phyloP scores from a whole-genome alignment of 2,888 invertebrate species.

The Apamea crenata region DNA sequence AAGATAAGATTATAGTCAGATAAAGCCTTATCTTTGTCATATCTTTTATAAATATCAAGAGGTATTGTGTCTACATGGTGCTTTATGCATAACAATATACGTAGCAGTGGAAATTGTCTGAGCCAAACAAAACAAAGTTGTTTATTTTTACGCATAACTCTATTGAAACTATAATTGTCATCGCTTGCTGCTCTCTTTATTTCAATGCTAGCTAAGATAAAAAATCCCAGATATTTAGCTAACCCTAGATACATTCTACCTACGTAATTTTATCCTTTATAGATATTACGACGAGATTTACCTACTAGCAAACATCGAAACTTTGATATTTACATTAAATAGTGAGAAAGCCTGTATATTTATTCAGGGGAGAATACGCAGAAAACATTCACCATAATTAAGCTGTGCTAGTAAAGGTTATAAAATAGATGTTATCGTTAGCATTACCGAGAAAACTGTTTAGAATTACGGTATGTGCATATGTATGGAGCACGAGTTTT shows the following conservation, averaged over 20 bases:
- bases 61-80: constrained; percentile 17
- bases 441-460: constrained; percentile 45
- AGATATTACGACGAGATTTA: constrained; percentile 24
- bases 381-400: constrained; percentile 49
- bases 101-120: constrained; percentile 38
- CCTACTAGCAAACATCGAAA: constrained; percentile 19
- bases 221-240: background rate
- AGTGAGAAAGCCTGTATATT: constrained; percentile 24
- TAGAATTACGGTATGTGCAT: constrained; percentile 9
- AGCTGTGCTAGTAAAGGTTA: constrained; percentile 15
- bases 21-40: constrained; percentile 28
- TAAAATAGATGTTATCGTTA: constrained; percentile 48
- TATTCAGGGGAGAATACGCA: constrained; percentile 39
- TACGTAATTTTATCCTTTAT: constrained; percentile 15
- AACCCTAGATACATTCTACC: constrained; percentile 1
- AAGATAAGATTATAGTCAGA: constrained; percentile 35
- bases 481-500: constrained; percentile 10
- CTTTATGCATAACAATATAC: constrained; percentile 24
- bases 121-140: constrained; percentile 59
- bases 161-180: constrained; percentile 31
- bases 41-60: constrained; percentile 27
- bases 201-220: background rate
- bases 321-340: constrained; percentile 30
- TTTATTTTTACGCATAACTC: constrained; percentile 45
- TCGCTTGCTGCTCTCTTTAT: constrained; percentile 14